Conservation (phyloP, 2,113 vertebrate genomes). For the Monarcha castaneiventris region DNA sequence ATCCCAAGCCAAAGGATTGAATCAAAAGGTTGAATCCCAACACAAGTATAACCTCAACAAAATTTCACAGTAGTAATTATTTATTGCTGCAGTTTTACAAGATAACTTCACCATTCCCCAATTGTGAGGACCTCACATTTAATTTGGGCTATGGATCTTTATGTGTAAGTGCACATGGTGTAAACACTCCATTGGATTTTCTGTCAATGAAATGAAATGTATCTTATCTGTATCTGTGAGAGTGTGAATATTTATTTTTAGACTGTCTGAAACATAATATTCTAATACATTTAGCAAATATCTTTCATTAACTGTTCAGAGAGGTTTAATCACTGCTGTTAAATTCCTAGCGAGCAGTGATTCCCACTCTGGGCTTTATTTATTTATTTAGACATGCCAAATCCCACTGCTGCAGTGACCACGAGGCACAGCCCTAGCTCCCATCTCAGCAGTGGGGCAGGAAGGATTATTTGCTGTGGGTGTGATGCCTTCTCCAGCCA, state of each 20-base stretch:
- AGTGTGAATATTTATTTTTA: background rate
- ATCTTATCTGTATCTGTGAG: background rate
- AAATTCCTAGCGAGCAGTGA: background rate
- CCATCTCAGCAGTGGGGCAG: background rate
- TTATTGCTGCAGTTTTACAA: background rate
- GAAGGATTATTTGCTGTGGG: no score
- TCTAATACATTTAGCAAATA: background rate
- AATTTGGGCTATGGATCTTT: background rate
- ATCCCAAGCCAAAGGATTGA: background rate
- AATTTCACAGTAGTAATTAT: background rate
- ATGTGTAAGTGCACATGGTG: background rate
- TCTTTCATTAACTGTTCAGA: background rate
- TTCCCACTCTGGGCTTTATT: background rate
- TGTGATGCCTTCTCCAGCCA: no score
- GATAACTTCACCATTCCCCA: background rate
- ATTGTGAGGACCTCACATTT: background rate
- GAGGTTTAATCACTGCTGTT: background rate
- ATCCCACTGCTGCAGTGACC: background rate
- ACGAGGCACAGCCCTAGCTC: background rate
- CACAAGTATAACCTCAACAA: background rate
- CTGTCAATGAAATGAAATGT: background rate
- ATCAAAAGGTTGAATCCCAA: background rate
- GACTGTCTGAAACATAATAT: background rate
- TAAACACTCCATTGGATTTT: background rate
- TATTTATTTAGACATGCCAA: background rate